Base-by-base conservation (phyloP, 2,888 invertebrate genomes). In the Epistrophe eligans region DNA sequence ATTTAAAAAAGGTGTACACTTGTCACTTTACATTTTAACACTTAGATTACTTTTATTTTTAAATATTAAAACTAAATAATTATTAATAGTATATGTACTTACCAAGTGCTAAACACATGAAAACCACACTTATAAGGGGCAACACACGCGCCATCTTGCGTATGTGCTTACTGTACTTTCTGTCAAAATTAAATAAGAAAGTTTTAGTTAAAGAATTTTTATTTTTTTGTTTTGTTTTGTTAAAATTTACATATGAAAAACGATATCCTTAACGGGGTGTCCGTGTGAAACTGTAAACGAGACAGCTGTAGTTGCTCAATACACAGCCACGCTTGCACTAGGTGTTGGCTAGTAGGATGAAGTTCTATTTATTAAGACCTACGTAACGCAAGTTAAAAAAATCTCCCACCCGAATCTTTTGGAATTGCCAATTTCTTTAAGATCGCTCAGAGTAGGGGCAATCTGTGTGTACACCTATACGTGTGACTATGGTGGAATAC, bases 301-400 rank as follows among this genome's bases (percentile, higher is more conserved):
- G 89, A 90, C 90, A 89, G 90, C 91, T 89, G 91, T 91, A 92
- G 92, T 92, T 91, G 90, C 90, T 91, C 91, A 90, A 92, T 91
- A 92, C 91, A 92, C 92, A 92, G 93, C 92, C 92, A 92, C 92
- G 92, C 91, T 92, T 92, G 92, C 92, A 93, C 93, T 93, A 93
- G 93, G 92, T 93, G 93, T 92, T 93, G 92, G 91, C 92, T 91
- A 90, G 89, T 89, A 89, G 90, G 90, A 91, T 90, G 91, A 91
- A 91, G 93, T 92, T 92, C 93, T 93, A 93, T 93, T 93, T 93
- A 93, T 93, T 92, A 93, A 93, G 93, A 92, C 90, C 91, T 90
- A 89, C 91, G 89, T 89, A 89, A 88, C 77, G 89, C 88, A 88
- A 90, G 90, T 90, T 91, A 92, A 93, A 77, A 80, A 80, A 45